Base-by-base conservation (phyloP, 2,113 vertebrate species). In the Oreotragus oreotragus region DNA sequence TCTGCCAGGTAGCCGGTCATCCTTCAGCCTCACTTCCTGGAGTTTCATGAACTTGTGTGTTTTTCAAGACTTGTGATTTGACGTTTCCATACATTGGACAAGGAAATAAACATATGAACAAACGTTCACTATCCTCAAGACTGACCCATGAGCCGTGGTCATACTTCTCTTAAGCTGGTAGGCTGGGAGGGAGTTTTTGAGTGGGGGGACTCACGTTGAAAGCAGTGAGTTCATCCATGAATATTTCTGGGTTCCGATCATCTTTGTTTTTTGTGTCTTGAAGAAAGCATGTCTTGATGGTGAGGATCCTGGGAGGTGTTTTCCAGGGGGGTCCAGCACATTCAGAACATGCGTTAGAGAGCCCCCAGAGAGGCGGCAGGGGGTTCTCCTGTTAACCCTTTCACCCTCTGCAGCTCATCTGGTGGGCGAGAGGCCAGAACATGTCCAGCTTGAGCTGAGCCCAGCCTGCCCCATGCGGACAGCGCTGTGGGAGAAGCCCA, bases 241-340 rank as follows among this genome's bases (percentile, higher is more conserved):
- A 3, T 53, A 21, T 62, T 91, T 83, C 36, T 17, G 92, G 28
- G 4, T 36, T 43, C 17, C 14, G 23, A 25, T 9, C 33, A 2
- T 7, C 30, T 57, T 53, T 30, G 16, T 7, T 83, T 92, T 92
- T n/a, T 70, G 57, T 10, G 9, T 0, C 13, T 47, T 21, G 57
- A 64, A 60, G n/a, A 30, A 84, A 36, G 5, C 23, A 15, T 27
- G 30, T 23, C 76, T 79, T 53, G 28, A 1, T 27, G 13, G 16
- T 15, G 23, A 57, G 7, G 53, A 28, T 23, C 28, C 58, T 28
- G 16, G 21, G 39, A 27, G 43, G 10, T 16, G 11, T 81, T 39
- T 70, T 36, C 55, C 3, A 0, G 0, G 2, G 30, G 51, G 13
- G 0, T 51, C 27, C 17, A 5, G 17, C 49, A 21, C 11, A 4